Evolutionary conservation across 1,140 invertebrate species (phyloP).

Genomic region (Palaemon carinicauda): DNA sequence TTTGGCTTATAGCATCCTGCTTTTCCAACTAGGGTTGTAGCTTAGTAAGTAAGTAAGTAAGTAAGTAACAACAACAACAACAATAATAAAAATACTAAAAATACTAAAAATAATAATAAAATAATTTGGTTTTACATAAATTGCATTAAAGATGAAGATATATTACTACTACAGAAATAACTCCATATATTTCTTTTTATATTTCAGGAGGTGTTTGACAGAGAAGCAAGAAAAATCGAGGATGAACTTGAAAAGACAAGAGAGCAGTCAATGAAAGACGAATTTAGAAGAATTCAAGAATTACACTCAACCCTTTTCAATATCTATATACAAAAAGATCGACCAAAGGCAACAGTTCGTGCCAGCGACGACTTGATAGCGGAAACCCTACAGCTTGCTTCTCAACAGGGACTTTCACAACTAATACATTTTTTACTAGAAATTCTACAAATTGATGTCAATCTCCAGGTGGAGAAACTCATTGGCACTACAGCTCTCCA

Average conservation of each 20-base stretch:
- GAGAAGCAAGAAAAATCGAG: conserved; percentile 14
- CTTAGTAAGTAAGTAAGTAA: too few relatives aligned
- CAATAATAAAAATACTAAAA: too few relatives aligned
- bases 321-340: not conserved
- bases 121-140: too few relatives aligned
- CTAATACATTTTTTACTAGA: conserved; percentile 6
- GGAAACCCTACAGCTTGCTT: not conserved
- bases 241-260: conserved; percentile 11
- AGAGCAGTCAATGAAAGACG: not conserved
- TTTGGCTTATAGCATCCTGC: too few relatives aligned
- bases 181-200: not conserved
- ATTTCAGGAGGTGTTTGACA: not conserved
- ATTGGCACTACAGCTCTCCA: conserved; percentile 23
- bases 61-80: too few relatives aligned
- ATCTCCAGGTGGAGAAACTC: not conserved
- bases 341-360: not conserved
- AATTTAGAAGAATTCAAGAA: not conserved
- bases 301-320: not conserved
- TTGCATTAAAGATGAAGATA: too few relatives aligned
- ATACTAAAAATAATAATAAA: too few relatives aligned
- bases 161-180: not conserved
- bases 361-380: not conserved
- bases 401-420: not conserved
- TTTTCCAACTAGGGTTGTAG: too few relatives aligned
- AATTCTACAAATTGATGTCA: not conserved